Conservation (phyloP, 2,113 vertebrate species). For the Amphiprion ocellaris region DNA sequence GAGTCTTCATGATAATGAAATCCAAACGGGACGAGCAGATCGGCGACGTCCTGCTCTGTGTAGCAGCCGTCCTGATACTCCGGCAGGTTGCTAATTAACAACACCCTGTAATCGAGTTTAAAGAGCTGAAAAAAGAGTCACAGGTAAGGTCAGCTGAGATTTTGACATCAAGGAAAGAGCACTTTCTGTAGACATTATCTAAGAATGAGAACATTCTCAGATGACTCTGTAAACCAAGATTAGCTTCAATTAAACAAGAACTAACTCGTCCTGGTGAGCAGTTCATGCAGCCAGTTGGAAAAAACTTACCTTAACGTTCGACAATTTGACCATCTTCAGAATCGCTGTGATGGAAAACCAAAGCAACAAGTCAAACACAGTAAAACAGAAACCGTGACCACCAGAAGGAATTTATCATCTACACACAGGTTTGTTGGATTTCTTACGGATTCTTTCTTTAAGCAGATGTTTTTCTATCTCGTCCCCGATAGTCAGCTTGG, state of each 20-base stretch:
- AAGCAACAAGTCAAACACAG: too few species aligned
- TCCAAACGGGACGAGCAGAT: constrained; percentile 24
- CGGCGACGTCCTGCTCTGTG: constrained; percentile 29
- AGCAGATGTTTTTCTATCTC: accelerated
- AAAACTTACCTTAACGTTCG: too few species aligned
- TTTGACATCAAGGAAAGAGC: too few species aligned
- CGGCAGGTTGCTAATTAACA: constrained; percentile 50
- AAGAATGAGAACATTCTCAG: too few species aligned
- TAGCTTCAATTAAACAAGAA: too few species aligned
- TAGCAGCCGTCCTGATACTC: not conserved
- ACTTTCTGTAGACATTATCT: too few species aligned
- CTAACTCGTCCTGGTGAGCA: too few species aligned
- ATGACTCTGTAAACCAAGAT: too few species aligned
- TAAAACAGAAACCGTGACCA: accelerated
- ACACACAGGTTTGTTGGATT: not conserved
- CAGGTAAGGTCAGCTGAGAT: too few species aligned
- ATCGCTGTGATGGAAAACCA: too few species aligned
- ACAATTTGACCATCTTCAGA: too few species aligned
- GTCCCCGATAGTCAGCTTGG: constrained; percentile 12
- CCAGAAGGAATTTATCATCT: not conserved
- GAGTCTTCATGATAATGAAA: not conserved
- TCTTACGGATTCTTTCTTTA: not conserved
- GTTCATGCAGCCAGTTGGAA: too few species aligned
- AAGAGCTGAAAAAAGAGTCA: not conserved
- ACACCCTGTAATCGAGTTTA: accelerated